Base-by-base conservation (phyloP, 2,113 vertebrate species). In the Ochotona curzoniae region DNA sequence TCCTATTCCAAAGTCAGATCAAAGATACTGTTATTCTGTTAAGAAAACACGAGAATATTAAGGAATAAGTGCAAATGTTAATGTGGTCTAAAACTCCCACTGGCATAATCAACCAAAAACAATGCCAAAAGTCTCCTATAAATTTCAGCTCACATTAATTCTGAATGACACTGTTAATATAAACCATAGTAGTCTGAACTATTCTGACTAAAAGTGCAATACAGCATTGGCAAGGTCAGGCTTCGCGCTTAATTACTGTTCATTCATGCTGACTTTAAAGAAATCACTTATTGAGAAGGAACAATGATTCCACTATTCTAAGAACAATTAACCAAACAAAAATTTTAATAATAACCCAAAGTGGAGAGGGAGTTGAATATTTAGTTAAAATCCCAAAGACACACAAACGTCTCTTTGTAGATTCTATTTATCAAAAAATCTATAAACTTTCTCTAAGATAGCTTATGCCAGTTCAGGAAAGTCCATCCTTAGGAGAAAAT, bases 1-100 rank as follows among this genome's bases (percentile, higher is more conserved):
- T 30, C n/a, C 93, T 95, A 84, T n/a, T 80, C 76, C 61, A 97
- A 95, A 95, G 87, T 11, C 51, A 90, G 30, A 35, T 93, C 79
- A 87, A 95, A 96, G 44, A 83, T 4, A 97, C 79, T 90, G 86
- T 90, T 93, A 88, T 63, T 23, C 51, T 47, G 1, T 67, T 70
- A 93, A 90, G 85, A 80, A 95, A 95, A 84, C 4, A 93, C 11
- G 79, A 90, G 47, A 93, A 81, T 38, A 94, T 69, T 64, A 20
- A 79, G 69, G 71, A 93, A 66, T 32, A 92, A 90, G 8, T 49
- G 73, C 25, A 86, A 76, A 66, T 89, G 26, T 49, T 85, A 93
- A 94, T 93, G 93, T 7, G 90, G 11, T 6, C 47, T 79, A 69
- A 93, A 67, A 96, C 93, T 78, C 49, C 93, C 75, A 64, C 51